Evolutionary conservation across 1,140 invertebrate species (phyloP).

Genomic region (Helicoverpa zea): DNA sequence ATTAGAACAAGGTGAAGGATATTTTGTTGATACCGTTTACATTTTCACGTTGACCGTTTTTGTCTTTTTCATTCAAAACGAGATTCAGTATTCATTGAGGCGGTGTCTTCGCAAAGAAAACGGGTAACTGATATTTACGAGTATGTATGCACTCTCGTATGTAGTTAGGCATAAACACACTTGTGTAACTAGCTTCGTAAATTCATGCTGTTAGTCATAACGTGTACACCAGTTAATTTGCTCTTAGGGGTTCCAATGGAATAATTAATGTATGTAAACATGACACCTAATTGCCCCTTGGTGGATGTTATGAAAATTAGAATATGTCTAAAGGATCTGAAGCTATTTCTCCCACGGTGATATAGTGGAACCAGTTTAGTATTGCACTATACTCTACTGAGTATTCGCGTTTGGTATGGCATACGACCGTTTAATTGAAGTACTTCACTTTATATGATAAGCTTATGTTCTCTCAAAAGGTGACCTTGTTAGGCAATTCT

Average conservation of each 20-base stretch:
- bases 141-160: too few relatives aligned
- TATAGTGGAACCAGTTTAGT: too few relatives aligned
- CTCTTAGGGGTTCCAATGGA: conserved; percentile 3
- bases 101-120: neutral
- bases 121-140: neutral
- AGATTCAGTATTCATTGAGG: neutral
- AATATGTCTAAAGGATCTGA: neutral
- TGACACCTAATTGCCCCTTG: conserved; percentile 10
- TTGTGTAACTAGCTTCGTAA: conserved; percentile 19
- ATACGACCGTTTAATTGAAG: too few relatives aligned
- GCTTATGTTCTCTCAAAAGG: too few relatives aligned
- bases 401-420: too few relatives aligned
- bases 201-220: conserved; percentile 30
- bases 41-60: neutral
- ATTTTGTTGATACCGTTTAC: neutral
- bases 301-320: neutral
- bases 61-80: neutral
- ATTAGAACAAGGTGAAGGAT: conserved; percentile 3
- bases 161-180: neutral
- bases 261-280: neutral
- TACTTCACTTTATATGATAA: too few relatives aligned
- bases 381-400: too few relatives aligned
- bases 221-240: conserved; percentile 12
- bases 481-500: too few relatives aligned
- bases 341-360: neutral